Evolutionary conservation across 2,797 vertebrate genomes (phyloP).

Genomic region (Molossus molossus): DNA sequence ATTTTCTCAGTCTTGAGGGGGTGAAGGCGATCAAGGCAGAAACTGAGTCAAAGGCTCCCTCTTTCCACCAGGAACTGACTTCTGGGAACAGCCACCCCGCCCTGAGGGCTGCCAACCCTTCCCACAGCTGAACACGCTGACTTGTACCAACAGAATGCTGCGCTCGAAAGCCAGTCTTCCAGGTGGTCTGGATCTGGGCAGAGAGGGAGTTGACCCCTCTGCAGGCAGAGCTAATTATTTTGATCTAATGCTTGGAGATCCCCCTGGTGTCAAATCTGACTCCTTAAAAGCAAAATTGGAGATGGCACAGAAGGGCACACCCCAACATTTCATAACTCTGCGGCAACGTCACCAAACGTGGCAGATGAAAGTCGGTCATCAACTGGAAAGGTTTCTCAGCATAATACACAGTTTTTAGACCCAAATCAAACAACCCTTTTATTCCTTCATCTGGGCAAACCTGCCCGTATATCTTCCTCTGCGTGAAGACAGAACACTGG

Average conservation of each 20-base stretch:
- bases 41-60: background rate
- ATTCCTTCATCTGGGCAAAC: background rate
- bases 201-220: background rate
- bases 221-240: constrained; percentile 19
- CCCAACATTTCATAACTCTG: no score
- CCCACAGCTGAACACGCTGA: background rate
- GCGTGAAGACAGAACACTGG: background rate
- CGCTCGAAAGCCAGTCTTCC: background rate
- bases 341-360: background rate
- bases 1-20: no score
- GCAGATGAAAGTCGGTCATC: fast-evolving
- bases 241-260: background rate
- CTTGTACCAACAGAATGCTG: constrained; percentile 20
- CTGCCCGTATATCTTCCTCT: background rate
- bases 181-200: background rate
- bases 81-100: background rate
- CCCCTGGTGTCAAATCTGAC: background rate
- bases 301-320: background rate
- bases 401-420: background rate
- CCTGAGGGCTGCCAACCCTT: background rate
- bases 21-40: no score
- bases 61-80: background rate
- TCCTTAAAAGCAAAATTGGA: background rate
- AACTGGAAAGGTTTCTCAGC: background rate
- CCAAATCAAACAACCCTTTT: background rate